These are phyloP conservation scores for Halictus quadricinctus DNA, from an alignment of 2,888 invertebrate genomes.

Conservation along the genomic window DNA sequence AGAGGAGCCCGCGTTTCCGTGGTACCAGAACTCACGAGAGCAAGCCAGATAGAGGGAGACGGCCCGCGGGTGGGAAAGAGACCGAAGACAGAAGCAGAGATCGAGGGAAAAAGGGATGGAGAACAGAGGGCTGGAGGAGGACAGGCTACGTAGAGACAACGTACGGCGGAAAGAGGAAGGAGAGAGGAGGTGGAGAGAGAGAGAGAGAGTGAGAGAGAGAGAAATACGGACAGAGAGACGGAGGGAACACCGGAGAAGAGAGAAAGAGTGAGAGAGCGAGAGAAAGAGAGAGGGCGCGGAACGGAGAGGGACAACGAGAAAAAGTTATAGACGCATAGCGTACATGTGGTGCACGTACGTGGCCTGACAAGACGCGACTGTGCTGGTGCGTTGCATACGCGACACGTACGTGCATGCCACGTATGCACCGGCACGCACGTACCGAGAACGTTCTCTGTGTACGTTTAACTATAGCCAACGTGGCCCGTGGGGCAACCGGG, in stretches of 20 bases:
- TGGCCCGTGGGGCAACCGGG: conserved; percentile 77
- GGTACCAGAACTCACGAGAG: conserved; percentile 68
- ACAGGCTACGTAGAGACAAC: conserved; percentile 52
- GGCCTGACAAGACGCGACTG: conserved; percentile 54
- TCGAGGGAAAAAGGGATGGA: conserved; percentile 45
- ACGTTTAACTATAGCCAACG: conserved; percentile 71
- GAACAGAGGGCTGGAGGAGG: conserved; percentile 27
- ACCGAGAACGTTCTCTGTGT: conserved; percentile 54
- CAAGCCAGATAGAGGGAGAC: conserved; percentile 53
- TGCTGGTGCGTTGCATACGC: conserved; percentile 63
- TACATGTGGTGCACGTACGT: conserved; percentile 60
- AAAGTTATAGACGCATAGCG: conserved; percentile 69
- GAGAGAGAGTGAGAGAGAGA: conserved; percentile 39
- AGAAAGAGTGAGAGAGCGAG: conserved; percentile 55
- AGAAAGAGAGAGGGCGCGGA: conserved; percentile 63
- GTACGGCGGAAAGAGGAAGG: conserved; percentile 61
- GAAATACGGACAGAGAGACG: conserved; percentile 43
- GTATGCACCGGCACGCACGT: conserved; percentile 64
- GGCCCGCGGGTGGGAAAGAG: conserved; percentile 45
- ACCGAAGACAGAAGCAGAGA: conserved; percentile 46
- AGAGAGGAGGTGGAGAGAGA: conserved; percentile 62
- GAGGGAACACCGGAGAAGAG: conserved; percentile 65
- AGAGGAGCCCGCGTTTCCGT: conserved; percentile 73
- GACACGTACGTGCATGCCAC: conserved; percentile 58
- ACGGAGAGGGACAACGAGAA: conserved; percentile 62